Conservation (phyloP, 2,113 vertebrate species). For the Bolborhynchus lineola region DNA sequence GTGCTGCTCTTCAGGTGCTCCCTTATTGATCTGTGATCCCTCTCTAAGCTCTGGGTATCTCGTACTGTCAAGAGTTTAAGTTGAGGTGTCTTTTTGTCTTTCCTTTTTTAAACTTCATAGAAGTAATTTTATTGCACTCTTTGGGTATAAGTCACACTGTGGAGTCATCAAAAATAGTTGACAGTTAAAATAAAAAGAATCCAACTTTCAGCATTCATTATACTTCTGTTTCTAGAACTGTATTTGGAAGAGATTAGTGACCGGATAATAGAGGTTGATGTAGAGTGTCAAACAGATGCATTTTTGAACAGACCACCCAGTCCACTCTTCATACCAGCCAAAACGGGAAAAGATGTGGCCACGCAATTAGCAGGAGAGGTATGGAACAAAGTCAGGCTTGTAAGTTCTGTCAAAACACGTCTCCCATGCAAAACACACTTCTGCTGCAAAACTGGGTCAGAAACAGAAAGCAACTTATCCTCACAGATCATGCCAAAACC, state of each 20-base stretch:
- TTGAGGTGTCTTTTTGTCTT: neutral
- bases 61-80: neutral
- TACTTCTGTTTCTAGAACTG: constrained; percentile 76
- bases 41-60: neutral
- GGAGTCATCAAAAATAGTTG: neutral
- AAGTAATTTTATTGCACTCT: neutral
- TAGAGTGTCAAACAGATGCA: constrained; percentile 89
- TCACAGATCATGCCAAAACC: neutral
- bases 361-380: constrained; percentile 95
- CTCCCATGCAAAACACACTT: neutral
- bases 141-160: neutral
- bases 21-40: neutral
- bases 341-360: constrained; percentile 85
- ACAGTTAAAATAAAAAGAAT: neutral
- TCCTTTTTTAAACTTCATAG: neutral
- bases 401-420: neutral
- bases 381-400: neutral
- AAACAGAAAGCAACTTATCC: neutral
- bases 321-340: constrained; percentile 90
- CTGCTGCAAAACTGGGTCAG: neutral
- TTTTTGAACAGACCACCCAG: constrained; percentile 89
- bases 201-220: neutral
- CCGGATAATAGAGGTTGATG: constrained; percentile 71
- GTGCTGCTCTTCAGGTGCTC: neutral
- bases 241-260: constrained; percentile 92